These are phyloP conservation scores for Pampusana beccarii DNA, from an alignment of 2,113 vertebrate species.

Conservation along the genomic window DNA sequence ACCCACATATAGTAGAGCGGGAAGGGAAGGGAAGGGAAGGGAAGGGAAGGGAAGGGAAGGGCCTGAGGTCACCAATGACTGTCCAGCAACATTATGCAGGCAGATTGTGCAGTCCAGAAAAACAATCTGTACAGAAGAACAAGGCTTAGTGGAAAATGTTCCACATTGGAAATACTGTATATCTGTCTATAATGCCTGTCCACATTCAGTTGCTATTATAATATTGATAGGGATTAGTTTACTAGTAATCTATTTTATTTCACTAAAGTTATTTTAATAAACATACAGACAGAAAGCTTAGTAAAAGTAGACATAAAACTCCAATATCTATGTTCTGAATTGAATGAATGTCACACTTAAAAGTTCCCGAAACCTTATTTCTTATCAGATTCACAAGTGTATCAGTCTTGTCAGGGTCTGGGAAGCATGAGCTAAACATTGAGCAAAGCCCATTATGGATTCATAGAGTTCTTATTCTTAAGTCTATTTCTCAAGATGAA, in stretches of 20 bases:
- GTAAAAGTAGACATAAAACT: not conserved
- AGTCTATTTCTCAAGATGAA: not conserved
- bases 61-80: not conserved
- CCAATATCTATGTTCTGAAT: not conserved
- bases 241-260: not conserved
- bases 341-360: not conserved
- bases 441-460: not conserved
- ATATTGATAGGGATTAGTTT: not conserved
- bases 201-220: not conserved
- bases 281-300: not conserved
- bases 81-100: not conserved
- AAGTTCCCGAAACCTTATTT: not conserved
- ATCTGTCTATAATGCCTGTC: not conserved
- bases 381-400: not conserved
- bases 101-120: not conserved
- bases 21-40: not conserved
- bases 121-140: not conserved
- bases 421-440: not conserved
- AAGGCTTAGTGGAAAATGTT: not conserved
- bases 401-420: not conserved
- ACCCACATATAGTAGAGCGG: not conserved
- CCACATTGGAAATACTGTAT: not conserved
- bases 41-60: not conserved
- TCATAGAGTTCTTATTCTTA: not conserved
- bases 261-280: not conserved